These are phyloP conservation scores for Ophiodon elongatus DNA, from an alignment of 2,113 vertebrate species.

Conservation along the genomic window DNA sequence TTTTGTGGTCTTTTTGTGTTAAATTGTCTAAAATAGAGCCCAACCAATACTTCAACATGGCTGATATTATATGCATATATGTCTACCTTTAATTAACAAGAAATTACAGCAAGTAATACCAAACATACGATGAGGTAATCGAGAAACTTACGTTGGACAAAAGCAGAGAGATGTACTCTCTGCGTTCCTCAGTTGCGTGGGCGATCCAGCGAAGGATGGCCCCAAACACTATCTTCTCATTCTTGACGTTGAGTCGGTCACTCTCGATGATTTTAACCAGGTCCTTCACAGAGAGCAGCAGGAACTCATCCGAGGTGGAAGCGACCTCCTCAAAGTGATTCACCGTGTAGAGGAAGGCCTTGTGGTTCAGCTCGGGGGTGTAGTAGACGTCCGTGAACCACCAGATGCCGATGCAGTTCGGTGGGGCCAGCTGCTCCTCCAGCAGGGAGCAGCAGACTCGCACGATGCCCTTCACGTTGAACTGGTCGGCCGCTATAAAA, in stretches of 20 bases:
- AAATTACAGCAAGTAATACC: background rate
- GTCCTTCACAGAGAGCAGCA: conserved; percentile 80
- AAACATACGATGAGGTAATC: background rate
- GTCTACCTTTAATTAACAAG: background rate
- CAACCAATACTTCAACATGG: background rate
- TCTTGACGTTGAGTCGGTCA: background rate
- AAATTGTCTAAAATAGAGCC: background rate
- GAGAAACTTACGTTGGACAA: conserved; percentile 47
- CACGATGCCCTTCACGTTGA: conserved; percentile 84
- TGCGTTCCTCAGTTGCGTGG: conserved; percentile 24
- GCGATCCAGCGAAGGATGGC: conserved; percentile 13
- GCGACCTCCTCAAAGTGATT: conserved; percentile 83
- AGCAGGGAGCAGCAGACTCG: conserved; percentile 85
- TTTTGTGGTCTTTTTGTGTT: too few relatives aligned
- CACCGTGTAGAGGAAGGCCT: conserved; percentile 84
- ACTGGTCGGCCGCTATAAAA: conserved; percentile 84
- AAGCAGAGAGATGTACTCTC: conserved; percentile 24
- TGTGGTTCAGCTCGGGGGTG: conserved; percentile 80
- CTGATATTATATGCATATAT: background rate
- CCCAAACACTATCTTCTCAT: background rate
- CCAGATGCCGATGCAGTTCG: conserved; percentile 83
- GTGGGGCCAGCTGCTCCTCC: conserved; percentile 81
- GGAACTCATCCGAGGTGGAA: conserved; percentile 83
- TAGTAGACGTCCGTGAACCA: conserved; percentile 64
- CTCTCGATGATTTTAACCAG: conserved; percentile 51